Base-by-base conservation (phyloP, 2,888 invertebrate genomes). In the Thecophora atra region DNA sequence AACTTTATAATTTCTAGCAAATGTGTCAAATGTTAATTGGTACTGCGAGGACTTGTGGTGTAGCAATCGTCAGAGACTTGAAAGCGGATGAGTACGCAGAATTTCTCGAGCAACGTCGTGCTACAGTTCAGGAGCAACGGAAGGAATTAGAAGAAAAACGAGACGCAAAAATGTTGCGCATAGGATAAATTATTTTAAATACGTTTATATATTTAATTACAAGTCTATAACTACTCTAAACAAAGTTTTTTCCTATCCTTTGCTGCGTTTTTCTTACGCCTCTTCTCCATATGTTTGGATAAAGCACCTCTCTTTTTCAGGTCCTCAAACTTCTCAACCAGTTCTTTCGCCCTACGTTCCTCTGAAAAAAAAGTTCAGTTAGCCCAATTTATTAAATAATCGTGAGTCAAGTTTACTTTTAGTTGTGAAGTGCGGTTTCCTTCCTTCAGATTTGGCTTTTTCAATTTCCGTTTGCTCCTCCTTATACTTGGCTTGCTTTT, bases 151-250 rank as follows among this genome's bases (percentile, higher is more conserved):
- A 94, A 87, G 96, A 95, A 84, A 91, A 91, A 83, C 92, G 93
- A 84, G 95, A 97, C 88, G 94, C 96, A 0, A 97, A 96, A 88
- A 91, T 98, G 92, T 90, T 97, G 79, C 89, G 98, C 87, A 94
- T 94, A 73, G 91, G 87, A 74, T 90, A 87, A 82, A 51, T 15
- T 11, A 30, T 24, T 11, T 42, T 21, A 52, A 37, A 15, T 5
- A 44, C 19, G 30, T 60, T 70, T 69, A 44, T 8, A 30, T 37
- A 42, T 54, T 42, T 6, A 42, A 65, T 66, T 54, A 71, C 67
- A 68, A 44, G 58, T 71, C 2, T 64, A 24, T 44, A 47, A 69
- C 72, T 82, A 86, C 77, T 85, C 82, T 73, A 86, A 81, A 70
- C 79, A 80, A 70, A 86, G 81, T 74, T 83, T 84, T 74, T 86